Percentiles rank a stretch among this genome's conserved stretches.
Evolutionary conservation across 1,140 invertebrate genomes (phyloP).

Genomic region (Pseudoatta argentina): DNA sequence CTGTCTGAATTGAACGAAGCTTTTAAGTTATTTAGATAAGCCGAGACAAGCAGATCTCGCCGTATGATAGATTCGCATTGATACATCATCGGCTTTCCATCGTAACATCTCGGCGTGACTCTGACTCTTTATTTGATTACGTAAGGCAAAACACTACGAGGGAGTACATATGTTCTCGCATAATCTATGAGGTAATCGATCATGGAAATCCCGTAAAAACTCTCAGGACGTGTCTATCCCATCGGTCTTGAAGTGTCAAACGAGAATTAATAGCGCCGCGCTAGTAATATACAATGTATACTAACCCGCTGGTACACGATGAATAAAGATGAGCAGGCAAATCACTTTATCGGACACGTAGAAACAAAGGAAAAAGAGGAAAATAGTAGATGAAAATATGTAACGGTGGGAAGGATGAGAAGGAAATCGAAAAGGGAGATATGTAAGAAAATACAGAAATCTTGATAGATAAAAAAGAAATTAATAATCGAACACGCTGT

Average conservation of each 20-base stretch:
- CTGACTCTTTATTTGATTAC: conserved; percentile 47
- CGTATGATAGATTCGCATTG: conserved; percentile 49
- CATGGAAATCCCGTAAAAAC: conserved; percentile 73
- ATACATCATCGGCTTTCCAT: conserved; percentile 28
- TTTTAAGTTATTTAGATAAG: conserved; percentile 29
- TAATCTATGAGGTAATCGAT: conserved; percentile 70
- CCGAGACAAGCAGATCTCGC: not conserved
- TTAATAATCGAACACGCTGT: conserved; percentile 67
- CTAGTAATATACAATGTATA: conserved; percentile 73
- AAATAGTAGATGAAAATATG: conserved; percentile 8
- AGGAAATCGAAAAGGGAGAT: not conserved
- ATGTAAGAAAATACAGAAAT: conserved; percentile 29
- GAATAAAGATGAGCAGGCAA: conserved; percentile 74
- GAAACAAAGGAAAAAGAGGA: conserved; percentile 55
- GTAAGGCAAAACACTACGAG: conserved; percentile 67
- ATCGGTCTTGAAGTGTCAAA: conserved; percentile 76
- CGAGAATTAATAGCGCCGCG: conserved; percentile 71
- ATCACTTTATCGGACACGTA: conserved; percentile 70
- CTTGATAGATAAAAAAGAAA: conserved; percentile 58
- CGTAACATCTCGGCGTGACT: not conserved
- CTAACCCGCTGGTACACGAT: conserved; percentile 57
- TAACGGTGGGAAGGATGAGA: not conserved
- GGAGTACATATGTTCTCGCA: conserved; percentile 71
- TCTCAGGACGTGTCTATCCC: conserved; percentile 58
- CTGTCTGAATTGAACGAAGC: not conserved